Evolutionary conservation across 1,140 invertebrate genomes (phyloP), one percentile per base, ranked within the genome.

Genomic region (Nephotettix cincticeps): DNA sequence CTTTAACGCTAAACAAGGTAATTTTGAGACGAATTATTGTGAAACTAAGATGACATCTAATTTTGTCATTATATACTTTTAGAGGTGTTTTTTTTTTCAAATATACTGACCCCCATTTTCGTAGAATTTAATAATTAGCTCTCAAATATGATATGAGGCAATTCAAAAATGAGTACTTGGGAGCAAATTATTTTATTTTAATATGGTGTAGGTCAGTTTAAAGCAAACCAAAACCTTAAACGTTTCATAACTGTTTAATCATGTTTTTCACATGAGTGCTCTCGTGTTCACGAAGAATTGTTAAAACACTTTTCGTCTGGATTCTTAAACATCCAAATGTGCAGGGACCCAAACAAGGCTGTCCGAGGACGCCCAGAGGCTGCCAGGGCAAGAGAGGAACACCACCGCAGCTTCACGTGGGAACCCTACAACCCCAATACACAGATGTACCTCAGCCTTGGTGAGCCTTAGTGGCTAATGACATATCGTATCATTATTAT

Each of bases 401-500:
- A 1, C 13, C 40, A 67, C 64, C 30, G 17, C 11, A 40, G 64
- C n/a, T 23, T 75, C n/a, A 68, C 30, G 1, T 93, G 91, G 91
- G 89, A 90, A 27, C 83, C 86, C 43, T 93, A 91, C 77, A 91
- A 93, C 74, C 86, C 88, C 17, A 85, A 86, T n/a, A 88, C 89
- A 14, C 91, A 93, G 78, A 86, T 87, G 72, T 93, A 93, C 79
- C 81, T 93, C 58, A 89, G 87, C 77, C 87, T 93, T 77, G 87
- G 91, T 92, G 80, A 85, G 84, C n/a, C n/a, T n/a, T n/a, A n/a
- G n/a, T n/a, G n/a, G n/a, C n/a, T n/a, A n/a, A n/a, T n/a, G n/a
- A n/a, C n/a, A n/a, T n/a, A n/a, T n/a, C n/a, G n/a, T n/a, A n/a
- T n/a, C n/a, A n/a, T n/a, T n/a, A n/a, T n/a, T n/a, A n/a, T n/a